Conservation (phyloP, 2,888 invertebrate genomes). For the Loripinus fragilis region DNA sequence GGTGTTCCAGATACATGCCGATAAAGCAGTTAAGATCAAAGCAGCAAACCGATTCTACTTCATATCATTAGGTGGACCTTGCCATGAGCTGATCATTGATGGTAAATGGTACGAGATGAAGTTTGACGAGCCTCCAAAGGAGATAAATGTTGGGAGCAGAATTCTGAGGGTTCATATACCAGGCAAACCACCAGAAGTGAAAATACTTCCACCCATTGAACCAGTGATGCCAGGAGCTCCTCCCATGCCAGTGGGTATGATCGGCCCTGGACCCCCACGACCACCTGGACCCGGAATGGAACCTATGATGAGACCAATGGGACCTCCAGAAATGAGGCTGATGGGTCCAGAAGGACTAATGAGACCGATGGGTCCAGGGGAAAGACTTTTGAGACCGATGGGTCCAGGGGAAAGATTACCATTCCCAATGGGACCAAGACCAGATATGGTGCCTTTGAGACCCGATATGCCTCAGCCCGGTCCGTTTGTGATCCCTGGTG, state of each 20-base stretch:
- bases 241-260: conserved; percentile 28
- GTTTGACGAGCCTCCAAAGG: conserved; percentile 94
- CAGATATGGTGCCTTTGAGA: conserved; percentile 11
- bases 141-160: conserved; percentile 91
- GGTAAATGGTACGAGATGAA: conserved; percentile 89
- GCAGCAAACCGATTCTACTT: conserved; percentile 74
- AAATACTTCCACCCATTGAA: conserved; percentile 86
- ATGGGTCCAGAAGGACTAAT: conserved; percentile 38
- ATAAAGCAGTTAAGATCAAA: conserved; percentile 84
- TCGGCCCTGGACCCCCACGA: conserved; percentile 22
- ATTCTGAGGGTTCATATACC: conserved; percentile 90
- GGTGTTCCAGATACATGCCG: conserved; percentile 85
- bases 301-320: conserved; percentile 19
- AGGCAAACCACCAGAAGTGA: conserved; percentile 96
- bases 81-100: conserved; percentile 82
- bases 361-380: conserved; percentile 3
- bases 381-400: conserved; percentile 16
- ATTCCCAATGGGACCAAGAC: conserved; percentile 7
- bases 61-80: conserved; percentile 82
- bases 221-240: conserved; percentile 36
- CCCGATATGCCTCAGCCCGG: conserved; percentile 11
- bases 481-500: not conserved
- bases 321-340: conserved; percentile 19
- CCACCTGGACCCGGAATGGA: conserved; percentile 14
- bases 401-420: not conserved